These are phyloP conservation scores for Trachelus tabidus DNA, from an alignment of 2,888 invertebrate species.

Conservation along the genomic window DNA sequence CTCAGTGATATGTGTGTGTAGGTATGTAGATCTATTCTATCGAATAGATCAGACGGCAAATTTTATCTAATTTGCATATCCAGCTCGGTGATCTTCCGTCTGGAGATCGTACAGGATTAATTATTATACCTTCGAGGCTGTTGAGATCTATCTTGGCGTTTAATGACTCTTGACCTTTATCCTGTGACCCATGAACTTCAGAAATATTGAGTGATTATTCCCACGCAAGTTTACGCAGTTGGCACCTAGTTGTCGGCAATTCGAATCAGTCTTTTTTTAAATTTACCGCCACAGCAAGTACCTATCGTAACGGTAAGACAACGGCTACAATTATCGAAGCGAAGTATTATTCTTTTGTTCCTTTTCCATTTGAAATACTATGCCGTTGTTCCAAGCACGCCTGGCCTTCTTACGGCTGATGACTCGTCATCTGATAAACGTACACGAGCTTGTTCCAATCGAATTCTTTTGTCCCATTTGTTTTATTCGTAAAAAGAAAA, in stretches of 20 bases:
- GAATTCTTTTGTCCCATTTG: not conserved
- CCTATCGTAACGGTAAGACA: not conserved
- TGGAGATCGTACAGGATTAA: not conserved
- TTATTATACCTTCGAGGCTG: not conserved
- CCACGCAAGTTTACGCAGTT: not conserved
- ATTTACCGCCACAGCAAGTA: not conserved
- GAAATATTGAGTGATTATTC: not conserved
- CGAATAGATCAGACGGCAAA: not conserved
- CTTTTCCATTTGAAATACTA: not conserved
- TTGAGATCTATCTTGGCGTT: not conserved
- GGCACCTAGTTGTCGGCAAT: not conserved
- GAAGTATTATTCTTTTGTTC: not conserved
- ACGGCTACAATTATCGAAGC: not conserved
- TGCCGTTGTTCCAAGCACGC: not conserved
- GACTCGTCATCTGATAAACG: slow-evolving; percentile 6
- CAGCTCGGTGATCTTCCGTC: not conserved
- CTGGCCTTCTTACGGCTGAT: not conserved
- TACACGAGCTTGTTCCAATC: not conserved
- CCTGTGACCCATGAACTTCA: not conserved
- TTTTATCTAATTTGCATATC: not conserved
- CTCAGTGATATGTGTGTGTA: not conserved
- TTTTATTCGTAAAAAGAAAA: not conserved
- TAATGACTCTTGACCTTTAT: not conserved
- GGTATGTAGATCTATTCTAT: not conserved
- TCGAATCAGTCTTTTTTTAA: not conserved